Evolutionary conservation across 2,888 invertebrate genomes (phyloP).

Genomic region (Cephalotes varians): DNA sequence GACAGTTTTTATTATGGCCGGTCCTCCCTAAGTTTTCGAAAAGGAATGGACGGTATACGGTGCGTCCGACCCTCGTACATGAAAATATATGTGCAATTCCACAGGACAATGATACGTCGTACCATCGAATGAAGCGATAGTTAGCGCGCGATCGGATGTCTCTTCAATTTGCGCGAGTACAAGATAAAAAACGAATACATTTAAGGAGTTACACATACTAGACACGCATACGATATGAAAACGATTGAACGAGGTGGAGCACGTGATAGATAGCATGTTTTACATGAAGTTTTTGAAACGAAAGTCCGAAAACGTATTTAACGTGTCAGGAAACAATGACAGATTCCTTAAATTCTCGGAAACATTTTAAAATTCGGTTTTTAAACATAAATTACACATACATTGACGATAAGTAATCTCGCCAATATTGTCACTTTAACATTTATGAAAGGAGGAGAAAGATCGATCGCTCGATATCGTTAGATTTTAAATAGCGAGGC

Average conservation of each 20-base stretch:
- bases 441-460: background rate
- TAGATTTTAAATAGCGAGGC: background rate
- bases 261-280: background rate
- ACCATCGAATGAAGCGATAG: background rate
- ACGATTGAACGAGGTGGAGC: background rate
- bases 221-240: too few relatives aligned
- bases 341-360: background rate
- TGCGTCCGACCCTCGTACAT: background rate
- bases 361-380: background rate
- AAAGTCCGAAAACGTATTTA: background rate
- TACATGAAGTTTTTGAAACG: background rate
- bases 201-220: background rate
- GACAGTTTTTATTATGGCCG: slow-evolving; percentile 65
- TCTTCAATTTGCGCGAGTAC: background rate
- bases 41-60: background rate
- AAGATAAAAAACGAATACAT: background rate
- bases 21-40: background rate
- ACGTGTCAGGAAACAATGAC: background rate
- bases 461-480: too few relatives aligned
- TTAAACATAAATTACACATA: background rate
- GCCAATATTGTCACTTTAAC: background rate
- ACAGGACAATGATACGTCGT: slow-evolving; percentile 2
- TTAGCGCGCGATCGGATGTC: background rate
- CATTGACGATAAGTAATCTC: background rate
- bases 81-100: background rate